These are phyloP conservation scores for Megalonaias nervosa DNA, from an alignment of 1,140 invertebrate genomes.

Conservation along the genomic window DNA sequence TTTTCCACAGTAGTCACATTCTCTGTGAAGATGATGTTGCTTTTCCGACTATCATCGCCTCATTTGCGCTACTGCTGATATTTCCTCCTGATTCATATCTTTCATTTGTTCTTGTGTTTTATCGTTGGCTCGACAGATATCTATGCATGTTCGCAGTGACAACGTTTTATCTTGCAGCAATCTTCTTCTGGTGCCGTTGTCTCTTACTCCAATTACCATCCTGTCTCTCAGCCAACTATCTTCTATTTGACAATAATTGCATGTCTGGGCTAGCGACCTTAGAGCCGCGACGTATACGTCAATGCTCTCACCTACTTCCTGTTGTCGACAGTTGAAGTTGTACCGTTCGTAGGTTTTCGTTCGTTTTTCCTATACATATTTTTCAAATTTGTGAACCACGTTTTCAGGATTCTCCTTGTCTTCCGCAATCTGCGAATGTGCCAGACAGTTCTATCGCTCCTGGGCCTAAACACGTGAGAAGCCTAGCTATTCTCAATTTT, in stretches of 20 bases:
- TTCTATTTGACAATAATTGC: not conserved
- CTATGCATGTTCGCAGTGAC: not conserved
- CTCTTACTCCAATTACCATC: not conserved
- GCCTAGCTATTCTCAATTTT: too few species aligned
- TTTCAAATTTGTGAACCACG: not conserved
- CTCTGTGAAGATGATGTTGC: too few species aligned
- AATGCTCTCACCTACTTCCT: not conserved
- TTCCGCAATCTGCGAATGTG: not conserved
- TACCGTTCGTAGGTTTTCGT: not conserved
- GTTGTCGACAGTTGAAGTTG: too few species aligned
- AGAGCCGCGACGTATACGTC: not conserved
- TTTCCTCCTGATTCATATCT: not conserved
- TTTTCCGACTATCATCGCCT: too few species aligned
- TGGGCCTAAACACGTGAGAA: not conserved
- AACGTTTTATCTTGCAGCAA: not conserved
- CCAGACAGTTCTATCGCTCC: not conserved
- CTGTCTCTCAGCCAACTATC: not conserved
- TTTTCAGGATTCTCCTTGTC: not conserved
- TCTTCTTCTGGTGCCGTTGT: not conserved
- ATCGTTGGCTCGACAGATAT: not conserved
- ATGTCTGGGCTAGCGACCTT: too few species aligned
- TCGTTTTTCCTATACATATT: not conserved
- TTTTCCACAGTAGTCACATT: too few species aligned
- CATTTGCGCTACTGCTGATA: too few species aligned
- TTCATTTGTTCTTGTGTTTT: constrained; percentile 1